phyloP scores from a whole-genome alignment of 2,797 vertebrate species.

The Calcarius lapponicus region DNA sequence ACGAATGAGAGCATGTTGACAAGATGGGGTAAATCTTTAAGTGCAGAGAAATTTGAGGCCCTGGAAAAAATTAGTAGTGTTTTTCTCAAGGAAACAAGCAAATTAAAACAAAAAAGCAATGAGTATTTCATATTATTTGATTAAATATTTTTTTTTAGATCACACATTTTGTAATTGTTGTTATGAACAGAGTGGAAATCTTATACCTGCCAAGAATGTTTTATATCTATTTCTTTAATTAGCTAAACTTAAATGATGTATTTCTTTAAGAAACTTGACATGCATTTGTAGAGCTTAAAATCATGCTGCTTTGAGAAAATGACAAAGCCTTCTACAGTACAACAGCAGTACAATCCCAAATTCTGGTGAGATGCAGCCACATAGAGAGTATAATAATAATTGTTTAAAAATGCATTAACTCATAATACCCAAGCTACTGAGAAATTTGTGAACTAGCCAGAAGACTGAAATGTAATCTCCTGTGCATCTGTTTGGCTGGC shows the following conservation, averaged over 20 bases:
- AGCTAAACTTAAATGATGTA: background rate
- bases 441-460: background rate
- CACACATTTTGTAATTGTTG: background rate
- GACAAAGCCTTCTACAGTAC: background rate
- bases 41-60: background rate
- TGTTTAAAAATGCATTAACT: background rate
- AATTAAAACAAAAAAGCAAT: background rate
- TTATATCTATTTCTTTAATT: background rate
- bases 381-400: background rate
- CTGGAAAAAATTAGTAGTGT: background rate
- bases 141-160: background rate
- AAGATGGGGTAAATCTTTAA: background rate
- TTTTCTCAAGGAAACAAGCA: background rate
- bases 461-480: background rate
- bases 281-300: background rate
- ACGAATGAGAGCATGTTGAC: background rate
- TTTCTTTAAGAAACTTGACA: background rate
- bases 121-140: background rate
- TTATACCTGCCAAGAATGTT: background rate
- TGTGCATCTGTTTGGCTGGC: background rate
- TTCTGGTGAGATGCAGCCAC: background rate
- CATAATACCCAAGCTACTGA: background rate
- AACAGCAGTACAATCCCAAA: background rate
- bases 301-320: background rate
- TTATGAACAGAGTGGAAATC: background rate